Conservation (phyloP, 1,140 invertebrate genomes). For the Microplitis demolitor region DNA sequence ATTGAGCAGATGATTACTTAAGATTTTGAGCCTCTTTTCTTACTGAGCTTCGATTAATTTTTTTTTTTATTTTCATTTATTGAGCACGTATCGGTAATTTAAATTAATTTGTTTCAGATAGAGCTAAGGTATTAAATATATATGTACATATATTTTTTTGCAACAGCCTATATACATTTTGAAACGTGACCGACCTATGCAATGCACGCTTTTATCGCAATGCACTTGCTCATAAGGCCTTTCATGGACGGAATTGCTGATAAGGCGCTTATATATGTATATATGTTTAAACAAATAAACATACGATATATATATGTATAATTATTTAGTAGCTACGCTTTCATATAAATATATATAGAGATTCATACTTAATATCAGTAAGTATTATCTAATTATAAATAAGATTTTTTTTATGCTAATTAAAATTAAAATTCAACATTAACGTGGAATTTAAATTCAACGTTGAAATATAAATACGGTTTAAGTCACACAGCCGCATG, state of each 20-base stretch:
- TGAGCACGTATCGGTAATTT: not conserved
- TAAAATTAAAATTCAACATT: too few species aligned
- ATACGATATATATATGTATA: not conserved
- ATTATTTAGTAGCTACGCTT: too few species aligned
- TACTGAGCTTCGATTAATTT: too few species aligned
- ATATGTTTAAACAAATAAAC: conserved; percentile 14
- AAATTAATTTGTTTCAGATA: not conserved
- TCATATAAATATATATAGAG: too few species aligned
- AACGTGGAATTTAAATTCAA: not conserved
- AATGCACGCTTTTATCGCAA: conserved; percentile 16
- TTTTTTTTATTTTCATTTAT: not conserved
- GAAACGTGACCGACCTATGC: conserved; percentile 22
- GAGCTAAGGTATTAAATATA: too few species aligned
- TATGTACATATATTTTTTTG: conserved; percentile 3
- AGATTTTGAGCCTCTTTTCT: too few species aligned
- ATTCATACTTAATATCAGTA: too few species aligned
- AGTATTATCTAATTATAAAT: not conserved
- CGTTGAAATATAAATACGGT: conserved; percentile 19
- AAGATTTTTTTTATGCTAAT: not conserved
- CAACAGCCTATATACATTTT: not conserved
- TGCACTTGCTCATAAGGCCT: conserved; percentile 21
- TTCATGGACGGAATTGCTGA: conserved; percentile 30
- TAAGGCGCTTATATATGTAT: not conserved
- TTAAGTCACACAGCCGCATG: conserved; percentile 50
- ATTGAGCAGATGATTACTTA: too few species aligned